These are phyloP conservation scores for Nothura maculosa DNA, from an alignment of 2,797 vertebrate genomes.

Conservation along the genomic window DNA sequence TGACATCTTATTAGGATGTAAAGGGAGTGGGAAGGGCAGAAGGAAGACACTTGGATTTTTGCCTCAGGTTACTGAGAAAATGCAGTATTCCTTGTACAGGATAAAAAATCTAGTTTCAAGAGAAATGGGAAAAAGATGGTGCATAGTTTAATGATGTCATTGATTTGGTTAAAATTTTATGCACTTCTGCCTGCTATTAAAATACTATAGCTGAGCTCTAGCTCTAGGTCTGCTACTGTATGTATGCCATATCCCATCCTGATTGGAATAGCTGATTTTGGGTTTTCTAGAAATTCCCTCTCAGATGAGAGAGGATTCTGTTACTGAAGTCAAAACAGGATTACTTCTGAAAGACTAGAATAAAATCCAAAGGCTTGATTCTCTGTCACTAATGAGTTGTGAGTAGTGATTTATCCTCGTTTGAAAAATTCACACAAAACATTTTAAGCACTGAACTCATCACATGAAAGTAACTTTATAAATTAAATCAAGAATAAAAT, in stretches of 20 bases:
- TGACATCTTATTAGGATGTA: neutral
- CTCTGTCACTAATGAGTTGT: constrained; percentile 13
- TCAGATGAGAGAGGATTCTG: neutral
- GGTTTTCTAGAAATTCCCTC: constrained; percentile 32
- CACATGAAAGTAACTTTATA: neutral
- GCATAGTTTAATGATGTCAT: neutral
- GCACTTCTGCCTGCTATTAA: neutral
- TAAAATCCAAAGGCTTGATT: constrained; percentile 11
- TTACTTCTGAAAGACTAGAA: constrained; percentile 50
- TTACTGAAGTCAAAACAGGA: constrained; percentile 8
- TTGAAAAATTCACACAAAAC: neutral
- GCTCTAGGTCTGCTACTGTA: fast-evolving
- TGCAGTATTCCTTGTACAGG: neutral
- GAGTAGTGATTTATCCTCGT: neutral
- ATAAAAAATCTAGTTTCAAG: neutral
- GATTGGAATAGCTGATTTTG: constrained; percentile 26
- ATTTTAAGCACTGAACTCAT: neutral
- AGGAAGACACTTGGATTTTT: neutral
- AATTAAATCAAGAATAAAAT: constrained; percentile 13
- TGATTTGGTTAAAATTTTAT: neutral
- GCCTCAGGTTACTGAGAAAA: neutral
- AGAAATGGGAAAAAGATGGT: neutral
- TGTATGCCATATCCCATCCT: neutral
- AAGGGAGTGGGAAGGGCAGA: neutral
- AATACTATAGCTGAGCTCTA: neutral